Conservation (phyloP, 2,888 invertebrate species). For the Drosophila ochracea region DNA sequence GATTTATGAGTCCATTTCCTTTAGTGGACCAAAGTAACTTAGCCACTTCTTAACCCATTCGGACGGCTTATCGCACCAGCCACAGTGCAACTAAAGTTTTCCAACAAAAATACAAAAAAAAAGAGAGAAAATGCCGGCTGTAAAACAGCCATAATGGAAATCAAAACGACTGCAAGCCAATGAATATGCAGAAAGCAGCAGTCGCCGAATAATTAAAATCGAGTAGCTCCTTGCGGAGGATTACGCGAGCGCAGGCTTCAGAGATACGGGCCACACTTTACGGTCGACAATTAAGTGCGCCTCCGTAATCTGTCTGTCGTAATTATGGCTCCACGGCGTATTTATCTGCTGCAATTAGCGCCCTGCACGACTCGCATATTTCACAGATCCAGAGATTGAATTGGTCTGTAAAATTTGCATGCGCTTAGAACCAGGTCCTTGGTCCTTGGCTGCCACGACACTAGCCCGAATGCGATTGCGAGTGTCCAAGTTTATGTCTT, state of each 20-base stretch:
- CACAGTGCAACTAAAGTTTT: slow-evolving; percentile 62
- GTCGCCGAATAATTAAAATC: slow-evolving; percentile 80
- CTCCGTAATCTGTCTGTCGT: slow-evolving; percentile 79
- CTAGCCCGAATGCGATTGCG: not conserved
- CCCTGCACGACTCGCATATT: slow-evolving; percentile 71
- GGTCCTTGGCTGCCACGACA: slow-evolving; percentile 17
- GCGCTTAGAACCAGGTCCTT: slow-evolving; percentile 35
- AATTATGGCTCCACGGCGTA: slow-evolving; percentile 78
- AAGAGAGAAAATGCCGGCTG: slow-evolving; percentile 8
- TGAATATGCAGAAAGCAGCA: slow-evolving; percentile 51
- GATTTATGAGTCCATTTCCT: slow-evolving; percentile 44
- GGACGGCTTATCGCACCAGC: slow-evolving; percentile 57
- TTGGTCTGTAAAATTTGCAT: slow-evolving; percentile 65
- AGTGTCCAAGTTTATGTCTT: slow-evolving; percentile 44
- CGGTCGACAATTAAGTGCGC: slow-evolving; percentile 78
- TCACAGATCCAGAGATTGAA: slow-evolving; percentile 73
- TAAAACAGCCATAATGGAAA: slow-evolving; percentile 63
- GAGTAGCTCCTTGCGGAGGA: slow-evolving; percentile 56
- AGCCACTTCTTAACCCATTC: slow-evolving; percentile 41
- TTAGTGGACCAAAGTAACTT: slow-evolving; percentile 18
- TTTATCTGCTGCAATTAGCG: slow-evolving; percentile 82
- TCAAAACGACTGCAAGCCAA: slow-evolving; percentile 56
- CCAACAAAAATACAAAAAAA: not conserved
- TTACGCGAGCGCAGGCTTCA: slow-evolving; percentile 39
- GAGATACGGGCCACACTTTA: slow-evolving; percentile 72